Base-by-base conservation (phyloP, 2,888 invertebrate genomes). In the Synergus japonicus region DNA sequence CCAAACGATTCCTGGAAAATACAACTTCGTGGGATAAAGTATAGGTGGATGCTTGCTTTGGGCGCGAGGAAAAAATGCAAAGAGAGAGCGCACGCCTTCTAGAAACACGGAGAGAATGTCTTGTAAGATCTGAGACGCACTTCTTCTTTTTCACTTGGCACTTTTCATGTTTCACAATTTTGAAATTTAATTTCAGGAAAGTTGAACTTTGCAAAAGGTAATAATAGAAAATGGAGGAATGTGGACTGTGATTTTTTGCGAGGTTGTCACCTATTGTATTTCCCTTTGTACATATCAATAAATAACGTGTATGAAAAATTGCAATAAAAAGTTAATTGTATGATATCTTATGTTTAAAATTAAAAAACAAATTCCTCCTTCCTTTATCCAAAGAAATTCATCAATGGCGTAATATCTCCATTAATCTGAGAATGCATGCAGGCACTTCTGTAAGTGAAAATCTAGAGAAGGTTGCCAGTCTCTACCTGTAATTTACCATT, bases 1-100 rank as follows among this genome's bases (percentile, higher is more conserved):
- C 81, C 83, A 84, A 85, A 83, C 83, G 85, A 85, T 87, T 87
- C 86, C 85, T 84, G 85, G 86, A 88, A 88, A 87, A 85, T 83
- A 84, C 83, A 81, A 85, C 83, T 82, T 79, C 76, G 82, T 82
- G 78, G 64, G 63, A 66, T 73, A 80, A 78, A 76, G 18, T 60
- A 60, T 60, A 60, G 60, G 60, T 60, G 22, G 12, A 60, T 54
- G 76, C 79, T 80, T 79, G 49, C 77, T 76, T 80, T 83, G 63
- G 73, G 65, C 69, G 76, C 81, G 54, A 76, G 41, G 37, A 64
- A 64, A 41, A 64, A 64, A 64, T 13, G 5, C 15, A 29, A 9
- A 65, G 37, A 65, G 41, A n/a, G 41, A 13, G 65, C 43, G 4
- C n/a, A 66, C 41, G 41, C 10, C n/a, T 66, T 66, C 65, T n/a